Conservation (phyloP, 2,888 invertebrate species). For the Drosophila testacea region DNA sequence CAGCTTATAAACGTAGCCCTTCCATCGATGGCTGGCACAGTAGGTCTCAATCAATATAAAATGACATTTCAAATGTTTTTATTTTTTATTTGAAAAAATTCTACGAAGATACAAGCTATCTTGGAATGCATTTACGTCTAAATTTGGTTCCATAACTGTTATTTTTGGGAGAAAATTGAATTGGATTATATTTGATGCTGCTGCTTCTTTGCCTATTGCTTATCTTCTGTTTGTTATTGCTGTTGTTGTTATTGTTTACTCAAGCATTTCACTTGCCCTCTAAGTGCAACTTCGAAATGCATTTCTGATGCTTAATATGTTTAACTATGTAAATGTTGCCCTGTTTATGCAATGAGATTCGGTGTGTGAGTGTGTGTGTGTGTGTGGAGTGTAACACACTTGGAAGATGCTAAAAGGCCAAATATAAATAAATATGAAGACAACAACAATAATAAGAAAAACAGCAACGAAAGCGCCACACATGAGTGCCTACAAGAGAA, state of each 20-base stretch:
- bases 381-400: constrained; percentile 55
- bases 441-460: constrained; percentile 26
- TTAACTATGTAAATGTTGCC: constrained; percentile 77
- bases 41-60: constrained; percentile 26
- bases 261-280: constrained; percentile 73
- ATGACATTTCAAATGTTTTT: neutral
- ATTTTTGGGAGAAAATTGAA: no score
- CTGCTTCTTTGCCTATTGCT: constrained; percentile 36
- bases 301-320: constrained; percentile 69
- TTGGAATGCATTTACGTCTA: no score
- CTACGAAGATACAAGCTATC: no score
- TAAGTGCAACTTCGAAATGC: constrained; percentile 54
- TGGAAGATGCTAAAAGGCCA: constrained; percentile 78
- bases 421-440: constrained; percentile 77
- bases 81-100: no score
- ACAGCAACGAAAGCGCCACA: constrained; percentile 59
- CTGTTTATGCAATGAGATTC: constrained; percentile 59
- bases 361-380: constrained; percentile 3
- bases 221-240: constrained; percentile 35
- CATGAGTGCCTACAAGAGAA: constrained; percentile 64
- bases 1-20: constrained; percentile 48
- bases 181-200: constrained; percentile 15
- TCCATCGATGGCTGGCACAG: constrained; percentile 46
- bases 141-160: no score
- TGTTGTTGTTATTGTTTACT: constrained; percentile 60